Evolutionary conservation across 2,113 vertebrate species (phyloP), one percentile per base, ranked within the genome.

Genomic region (rat (Rattus norvegicus)): DNA sequence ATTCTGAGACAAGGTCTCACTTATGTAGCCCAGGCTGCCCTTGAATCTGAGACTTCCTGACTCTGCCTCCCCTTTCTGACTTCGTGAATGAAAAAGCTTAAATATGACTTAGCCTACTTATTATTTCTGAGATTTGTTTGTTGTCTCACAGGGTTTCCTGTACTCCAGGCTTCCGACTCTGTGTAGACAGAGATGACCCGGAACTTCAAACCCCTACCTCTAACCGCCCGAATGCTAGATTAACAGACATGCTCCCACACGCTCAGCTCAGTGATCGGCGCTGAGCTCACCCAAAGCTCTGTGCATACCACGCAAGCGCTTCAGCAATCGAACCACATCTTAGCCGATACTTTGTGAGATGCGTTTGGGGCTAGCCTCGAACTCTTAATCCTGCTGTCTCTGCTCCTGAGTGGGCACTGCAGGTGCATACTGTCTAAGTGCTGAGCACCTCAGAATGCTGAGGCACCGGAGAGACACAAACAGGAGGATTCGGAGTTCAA

Each of bases 81-180:
- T 94, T 91, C 56, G 92, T 91, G 94, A 93, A 73, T 14, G 61
- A 52, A 90, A 24, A 69, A 63, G 33, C 69, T n/a, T 93, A 56
- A 87, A 54, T 56, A 61, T 43, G 90, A 94, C 13, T 92, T 65
- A 92, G 59, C 17, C 56, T 63, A 76, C 80, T 83, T 72, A 88
- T 65, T 87, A 28, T 54, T 54, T 70, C 33, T 88, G 10, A 30
- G 33, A 0, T 85, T 56, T 33, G 36, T 43, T 84, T 61, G 49
- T 49, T 52, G 30, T 36, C 28, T 36, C 20, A 36, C 30, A 80
- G 16, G 17, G 49, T 19, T 80, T 80, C 30, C 24, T 14, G 26
- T 69, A 70, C 12, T 4, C 63, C 47, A 72, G 12, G 13, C n/a
- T 56, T 83, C 20, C 11, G 26, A 39, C 54, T 83, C 54, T 39